phyloP scores from a whole-genome alignment of 2,888 invertebrate genomes.

The Sarcophaga rosellei region DNA sequence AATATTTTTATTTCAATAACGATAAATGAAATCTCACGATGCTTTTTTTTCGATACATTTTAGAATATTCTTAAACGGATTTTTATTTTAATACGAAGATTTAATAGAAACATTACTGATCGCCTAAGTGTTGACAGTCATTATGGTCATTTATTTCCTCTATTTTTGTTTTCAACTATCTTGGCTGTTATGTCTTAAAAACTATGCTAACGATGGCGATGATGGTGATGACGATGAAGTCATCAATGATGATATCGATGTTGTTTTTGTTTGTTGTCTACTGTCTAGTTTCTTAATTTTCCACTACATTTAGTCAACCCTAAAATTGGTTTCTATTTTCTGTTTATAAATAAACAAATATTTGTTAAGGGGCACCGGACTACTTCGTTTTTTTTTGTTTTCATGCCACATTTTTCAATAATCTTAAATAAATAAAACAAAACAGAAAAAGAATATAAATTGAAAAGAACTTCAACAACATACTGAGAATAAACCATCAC shows the following conservation, averaged over 20 bases:
- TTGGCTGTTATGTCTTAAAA: not conserved
- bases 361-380: slow-evolving; percentile 14
- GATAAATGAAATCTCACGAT: too few species aligned
- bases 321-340: slow-evolving; percentile 38
- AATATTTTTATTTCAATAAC: too few species aligned
- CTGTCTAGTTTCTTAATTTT: slow-evolving; percentile 3
- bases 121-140: too few species aligned
- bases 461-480: too few species aligned
- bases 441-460: not conserved
- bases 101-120: too few species aligned
- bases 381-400: not conserved
- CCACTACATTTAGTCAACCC: slow-evolving; percentile 45
- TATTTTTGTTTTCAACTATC: too few species aligned
- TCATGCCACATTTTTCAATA: too few species aligned
- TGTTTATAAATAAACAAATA: slow-evolving; percentile 46
- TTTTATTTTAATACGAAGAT: too few species aligned
- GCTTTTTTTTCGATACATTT: too few species aligned
- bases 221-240: too few species aligned
- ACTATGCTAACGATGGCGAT: not conserved
- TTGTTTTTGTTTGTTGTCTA: slow-evolving; percentile 9
- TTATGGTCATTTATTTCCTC: too few species aligned
- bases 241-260: slow-evolving; percentile 18
- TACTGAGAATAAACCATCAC: not conserved
- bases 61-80: too few species aligned
- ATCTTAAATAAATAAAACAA: not conserved